Base-by-base conservation (phyloP, 2,888 invertebrate species). In the Pammene aurita region DNA sequence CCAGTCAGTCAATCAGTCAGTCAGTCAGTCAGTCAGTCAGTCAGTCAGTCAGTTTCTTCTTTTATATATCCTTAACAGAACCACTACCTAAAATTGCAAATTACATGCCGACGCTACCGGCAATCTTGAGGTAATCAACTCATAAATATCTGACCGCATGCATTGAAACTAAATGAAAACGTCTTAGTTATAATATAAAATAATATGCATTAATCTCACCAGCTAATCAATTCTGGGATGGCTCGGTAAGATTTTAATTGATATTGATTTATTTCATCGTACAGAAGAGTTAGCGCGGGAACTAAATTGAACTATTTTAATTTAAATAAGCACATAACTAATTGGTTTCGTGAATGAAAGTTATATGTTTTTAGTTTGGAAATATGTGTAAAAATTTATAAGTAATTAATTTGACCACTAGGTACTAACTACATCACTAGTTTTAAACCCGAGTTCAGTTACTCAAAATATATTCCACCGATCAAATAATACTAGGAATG, bases 181-280 rank as follows among this genome's bases (percentile, higher is more conserved):
- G 76, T 78, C 78, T 81, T 78, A 77, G 77, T 81, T 79, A 79
- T 76, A 77, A 77, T 73, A 75, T 71, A 76, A 66, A 77, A 78
- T 79, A 81, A 78, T 76, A 72, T 73, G 70, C 78, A 81, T 81
- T 80, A 79, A 83, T 83, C 80, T 77, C 64, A 55, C 63, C 44
- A 70, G 67, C 67, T 77, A 78, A 81, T 82, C 75, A 75, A 78
- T 78, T 77, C 74, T 73, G 34, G 67, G 68, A 63, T 71, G 70
- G 67, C 65, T 74, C 55, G 65, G 55, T 57, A 65, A 46, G 70
- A 72, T 77, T 76, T 54, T 78, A 81, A 83, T 81, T 81, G 82
- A 80, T 78, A 80, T 77, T 80, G 78, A 82, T 82, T 76, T 78
- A 81, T 65, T 55, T 60, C 66, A 38, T 18, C 16, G 35, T n/a